These are phyloP conservation scores for Hepsetus odoe DNA, from an alignment of 2,113 vertebrate genomes.

Conservation along the genomic window DNA sequence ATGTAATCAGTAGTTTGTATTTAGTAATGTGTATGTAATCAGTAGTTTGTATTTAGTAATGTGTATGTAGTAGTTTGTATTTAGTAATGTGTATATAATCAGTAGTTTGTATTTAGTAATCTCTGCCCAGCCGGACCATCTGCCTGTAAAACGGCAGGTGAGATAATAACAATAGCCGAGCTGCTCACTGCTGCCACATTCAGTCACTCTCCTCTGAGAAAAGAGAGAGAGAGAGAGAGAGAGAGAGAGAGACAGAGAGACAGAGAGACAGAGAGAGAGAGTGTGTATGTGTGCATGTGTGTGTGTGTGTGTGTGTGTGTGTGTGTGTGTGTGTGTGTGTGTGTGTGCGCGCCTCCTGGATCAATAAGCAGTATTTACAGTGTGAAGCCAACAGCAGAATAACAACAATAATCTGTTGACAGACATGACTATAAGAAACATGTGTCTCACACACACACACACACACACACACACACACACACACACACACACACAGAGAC, in stretches of 20 bases:
- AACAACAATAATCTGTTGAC: slow-evolving; percentile 20
- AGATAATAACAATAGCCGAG: neutral
- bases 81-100: too few relatives aligned
- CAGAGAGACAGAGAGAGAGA: too few relatives aligned
- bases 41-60: too few relatives aligned
- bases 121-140: too few relatives aligned
- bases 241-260: too few relatives aligned
- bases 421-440: slow-evolving; percentile 1
- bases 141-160: too few relatives aligned
- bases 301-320: slow-evolving; percentile 5
- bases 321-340: neutral
- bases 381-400: slow-evolving; percentile 19
- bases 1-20: too few relatives aligned
- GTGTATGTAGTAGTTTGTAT: too few relatives aligned
- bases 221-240: neutral
- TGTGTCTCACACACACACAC: neutral
- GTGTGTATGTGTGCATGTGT: neutral
- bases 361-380: slow-evolving; percentile 22
- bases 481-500: neutral
- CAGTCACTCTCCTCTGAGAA: neutral
- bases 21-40: too few relatives aligned
- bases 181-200: neutral
- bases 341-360: slow-evolving; percentile 1
- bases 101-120: too few relatives aligned
- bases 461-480: neutral